These are phyloP conservation scores for Schlechtendalia chinensis DNA, from an alignment of 1,140 invertebrate genomes.

Conservation along the genomic window DNA sequence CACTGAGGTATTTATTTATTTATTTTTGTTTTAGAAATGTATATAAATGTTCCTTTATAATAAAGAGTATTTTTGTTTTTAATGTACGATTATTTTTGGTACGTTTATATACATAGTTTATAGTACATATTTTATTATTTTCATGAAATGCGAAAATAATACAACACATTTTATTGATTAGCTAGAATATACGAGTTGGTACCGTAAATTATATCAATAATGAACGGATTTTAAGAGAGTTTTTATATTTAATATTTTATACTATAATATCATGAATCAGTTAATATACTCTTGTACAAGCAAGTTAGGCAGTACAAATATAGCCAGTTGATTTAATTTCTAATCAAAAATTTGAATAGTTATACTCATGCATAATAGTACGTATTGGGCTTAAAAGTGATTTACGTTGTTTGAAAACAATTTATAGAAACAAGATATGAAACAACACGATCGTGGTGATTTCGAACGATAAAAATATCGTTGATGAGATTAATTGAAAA, in stretches of 20 bases:
- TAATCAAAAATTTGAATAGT: slow-evolving; percentile 8
- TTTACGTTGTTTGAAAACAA: background rate
- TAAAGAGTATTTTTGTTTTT: background rate
- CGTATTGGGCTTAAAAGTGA: background rate
- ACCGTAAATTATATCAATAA: background rate
- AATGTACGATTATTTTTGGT: too few species aligned
- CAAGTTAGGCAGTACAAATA: background rate
- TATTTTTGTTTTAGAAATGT: background rate
- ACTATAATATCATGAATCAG: background rate
- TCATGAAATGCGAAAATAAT: background rate
- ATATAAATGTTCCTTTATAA: background rate
- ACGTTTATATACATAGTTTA: too few species aligned
- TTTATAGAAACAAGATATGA: background rate
- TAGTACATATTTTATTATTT: background rate
- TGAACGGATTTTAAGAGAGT: too few species aligned
- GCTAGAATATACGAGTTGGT: background rate
- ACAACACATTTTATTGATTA: background rate
- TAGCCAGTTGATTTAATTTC: background rate
- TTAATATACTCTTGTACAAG: background rate
- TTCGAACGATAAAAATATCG: background rate
- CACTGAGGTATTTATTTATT: background rate
- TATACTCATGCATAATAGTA: too few species aligned
- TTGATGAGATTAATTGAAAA: slow-evolving; percentile 10
- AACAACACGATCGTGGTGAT: background rate
- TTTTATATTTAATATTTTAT: background rate